These are phyloP conservation scores for Myotis davidii DNA, from an alignment of 2,113 vertebrate genomes.

Conservation along the genomic window DNA sequence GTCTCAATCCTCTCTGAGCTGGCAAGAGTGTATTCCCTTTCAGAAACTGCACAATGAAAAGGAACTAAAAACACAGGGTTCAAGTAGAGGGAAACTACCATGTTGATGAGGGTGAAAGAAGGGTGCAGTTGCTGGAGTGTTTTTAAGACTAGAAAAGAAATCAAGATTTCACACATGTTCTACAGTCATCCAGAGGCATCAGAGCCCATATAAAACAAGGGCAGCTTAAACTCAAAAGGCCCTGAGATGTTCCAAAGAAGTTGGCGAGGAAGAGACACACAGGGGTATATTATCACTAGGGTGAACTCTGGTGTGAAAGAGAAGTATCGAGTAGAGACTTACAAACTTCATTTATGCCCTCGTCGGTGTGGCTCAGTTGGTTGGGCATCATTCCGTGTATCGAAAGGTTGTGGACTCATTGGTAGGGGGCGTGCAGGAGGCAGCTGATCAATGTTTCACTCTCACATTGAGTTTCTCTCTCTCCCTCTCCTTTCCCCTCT, in stretches of 20 bases:
- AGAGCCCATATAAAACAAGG: neutral
- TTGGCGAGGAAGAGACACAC: neutral
- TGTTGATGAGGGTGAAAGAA: neutral
- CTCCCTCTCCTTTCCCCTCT: neutral
- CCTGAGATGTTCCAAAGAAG: conserved; percentile 12
- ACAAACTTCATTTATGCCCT: neutral
- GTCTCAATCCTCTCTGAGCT: neutral
- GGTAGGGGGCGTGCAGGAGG: no score
- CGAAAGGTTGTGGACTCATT: no score
- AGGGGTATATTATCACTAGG: neutral
- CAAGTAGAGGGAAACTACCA: neutral
- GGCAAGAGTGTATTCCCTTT: neutral
- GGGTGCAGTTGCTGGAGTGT: neutral
- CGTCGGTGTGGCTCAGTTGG: neutral
- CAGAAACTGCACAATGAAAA: neutral
- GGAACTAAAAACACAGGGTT: neutral
- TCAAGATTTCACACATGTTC: neutral
- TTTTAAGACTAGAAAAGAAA: conserved; percentile 22
- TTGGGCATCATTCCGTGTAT: no score
- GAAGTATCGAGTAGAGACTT: neutral
- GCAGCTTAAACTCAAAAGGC: neutral
- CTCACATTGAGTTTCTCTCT: no score
- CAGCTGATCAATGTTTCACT: no score
- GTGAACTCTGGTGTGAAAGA: neutral
- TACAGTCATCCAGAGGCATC: neutral